Conservation (phyloP, 64 coral and sea anemone genomes). For the Montipora capricornis region DNA sequence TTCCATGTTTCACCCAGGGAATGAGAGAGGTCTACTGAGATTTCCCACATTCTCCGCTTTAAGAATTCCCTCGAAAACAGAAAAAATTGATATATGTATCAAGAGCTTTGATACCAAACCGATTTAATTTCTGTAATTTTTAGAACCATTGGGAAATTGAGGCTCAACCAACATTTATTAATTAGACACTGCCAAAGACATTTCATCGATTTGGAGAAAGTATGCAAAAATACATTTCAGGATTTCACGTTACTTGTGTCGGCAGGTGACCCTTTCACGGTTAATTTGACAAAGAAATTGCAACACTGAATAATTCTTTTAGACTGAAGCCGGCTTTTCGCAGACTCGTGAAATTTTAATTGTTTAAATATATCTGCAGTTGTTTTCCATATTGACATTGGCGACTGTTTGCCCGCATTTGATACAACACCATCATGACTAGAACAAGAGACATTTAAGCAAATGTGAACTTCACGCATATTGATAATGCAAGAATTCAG, state of each 20-base stretch:
- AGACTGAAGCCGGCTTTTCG: not conserved
- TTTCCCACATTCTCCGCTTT: too few relatives aligned
- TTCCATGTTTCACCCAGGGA: too few relatives aligned
- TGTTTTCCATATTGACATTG: not conserved
- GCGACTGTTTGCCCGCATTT: not conserved
- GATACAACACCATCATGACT: not conserved
- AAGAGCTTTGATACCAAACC: too few relatives aligned
- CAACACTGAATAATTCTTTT: not conserved
- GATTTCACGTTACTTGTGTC: not conserved
- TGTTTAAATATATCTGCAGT: not conserved
- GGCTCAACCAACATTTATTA: too few relatives aligned
- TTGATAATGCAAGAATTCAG: not conserved
- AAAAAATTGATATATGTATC: too few relatives aligned
- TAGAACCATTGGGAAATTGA: too few relatives aligned
- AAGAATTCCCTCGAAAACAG: too few relatives aligned
- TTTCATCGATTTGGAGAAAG: too few relatives aligned
- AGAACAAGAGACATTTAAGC: not conserved
- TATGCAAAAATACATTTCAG: too few relatives aligned
- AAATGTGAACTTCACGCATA: not conserved
- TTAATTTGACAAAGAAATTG: not conserved
- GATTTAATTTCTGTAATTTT: too few relatives aligned
- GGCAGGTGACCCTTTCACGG: constrained; percentile 31
- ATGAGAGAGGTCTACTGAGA: too few relatives aligned
- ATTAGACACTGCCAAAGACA: too few relatives aligned
- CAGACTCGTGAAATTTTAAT: constrained; percentile 14